Conservation (phyloP, 1,140 invertebrate genomes). For the Solenopsis invicta region DNA sequence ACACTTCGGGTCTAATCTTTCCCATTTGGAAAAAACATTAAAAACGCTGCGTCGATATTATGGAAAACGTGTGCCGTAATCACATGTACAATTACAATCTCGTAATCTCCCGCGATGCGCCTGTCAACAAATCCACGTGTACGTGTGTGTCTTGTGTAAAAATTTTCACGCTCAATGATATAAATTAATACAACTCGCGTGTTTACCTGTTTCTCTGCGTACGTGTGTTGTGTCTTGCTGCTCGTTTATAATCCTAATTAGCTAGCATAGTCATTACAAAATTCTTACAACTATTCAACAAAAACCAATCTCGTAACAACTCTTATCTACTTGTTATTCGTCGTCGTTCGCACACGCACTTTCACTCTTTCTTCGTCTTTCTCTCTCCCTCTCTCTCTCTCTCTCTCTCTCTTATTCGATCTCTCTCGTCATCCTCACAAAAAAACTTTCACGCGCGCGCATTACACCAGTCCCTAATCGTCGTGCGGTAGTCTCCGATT, state of each 20-base stretch:
- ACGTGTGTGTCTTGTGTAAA: not conserved
- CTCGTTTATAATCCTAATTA: conserved; percentile 78
- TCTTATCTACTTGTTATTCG: conserved; percentile 76
- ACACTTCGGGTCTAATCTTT: not conserved
- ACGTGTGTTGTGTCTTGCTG: conserved; percentile 17
- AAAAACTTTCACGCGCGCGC: conserved; percentile 42
- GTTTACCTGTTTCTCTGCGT: not conserved
- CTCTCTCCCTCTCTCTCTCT: conserved; percentile 26
- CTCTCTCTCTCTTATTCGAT: conserved; percentile 9
- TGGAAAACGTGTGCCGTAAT: conserved; percentile 48
- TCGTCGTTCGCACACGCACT: conserved; percentile 36
- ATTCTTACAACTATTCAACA: conserved; percentile 85
- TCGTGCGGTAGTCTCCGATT: conserved; percentile 65
- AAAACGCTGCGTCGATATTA: conserved; percentile 62
- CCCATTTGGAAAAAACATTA: conserved; percentile 27
- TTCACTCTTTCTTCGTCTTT: conserved; percentile 4
- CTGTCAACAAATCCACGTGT: conserved; percentile 23
- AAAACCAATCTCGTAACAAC: conserved; percentile 83
- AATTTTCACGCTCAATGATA: not conserved
- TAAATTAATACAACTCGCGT: not conserved
- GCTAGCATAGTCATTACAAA: conserved; percentile 82
- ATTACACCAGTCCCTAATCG: conserved; percentile 48
- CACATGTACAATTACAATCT: conserved; percentile 27
- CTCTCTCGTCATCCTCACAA: not conserved
- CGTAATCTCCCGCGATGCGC: conserved; percentile 24